Base-by-base conservation (phyloP, 1,140 invertebrate species). In the Ooceraea biroi region DNA sequence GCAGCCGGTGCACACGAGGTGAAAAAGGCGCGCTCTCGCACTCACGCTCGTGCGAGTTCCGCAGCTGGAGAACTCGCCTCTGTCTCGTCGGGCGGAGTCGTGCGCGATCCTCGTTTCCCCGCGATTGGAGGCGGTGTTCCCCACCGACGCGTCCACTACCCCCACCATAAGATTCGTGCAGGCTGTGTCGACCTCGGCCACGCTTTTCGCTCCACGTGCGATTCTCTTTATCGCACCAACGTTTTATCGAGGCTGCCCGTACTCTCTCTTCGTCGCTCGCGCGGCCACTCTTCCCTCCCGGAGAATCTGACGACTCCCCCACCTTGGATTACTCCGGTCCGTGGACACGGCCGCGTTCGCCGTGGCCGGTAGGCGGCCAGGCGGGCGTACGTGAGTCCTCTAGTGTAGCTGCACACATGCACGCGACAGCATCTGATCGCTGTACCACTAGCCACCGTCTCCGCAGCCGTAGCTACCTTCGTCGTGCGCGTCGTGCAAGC, bases 371-470 rank as follows among this genome's bases (percentile, higher is more conserved):
- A 86, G 86, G 91, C 88, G 89, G 85, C 88, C 85, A 69, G 85
- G 78, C 88, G 88, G 84, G 77, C 71, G 76, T 89, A 87, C 88
- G 83, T 88, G 84, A 89, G 82, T 87, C 84, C 89, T 89, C 89
- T 93, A 93, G 92, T 93, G 91, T 94, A 91, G 93, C 93, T 94
- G 94, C 92, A 94, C 93, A 94, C 94, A 94, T 94, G 93, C 93
- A 94, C 92, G 94, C 93, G 93, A 93, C 91, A 94, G 91, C 94
- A 94, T 94, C 94, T 91, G 91, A 91, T 88, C 91, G 90, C 89
- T 85, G 89, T 82, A 78, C 58, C 73, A 73, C 55, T 36, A 76
- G 71, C 86, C 85, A 86, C 87, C 88, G 90, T 80, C 83, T 83
- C 69, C 82, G 87, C 83, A 80, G 71, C 77, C 82, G 88, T 86